These are phyloP conservation scores for Champsocephalus gunnari DNA, from an alignment of 2,797 vertebrate species.

Conservation along the genomic window DNA sequence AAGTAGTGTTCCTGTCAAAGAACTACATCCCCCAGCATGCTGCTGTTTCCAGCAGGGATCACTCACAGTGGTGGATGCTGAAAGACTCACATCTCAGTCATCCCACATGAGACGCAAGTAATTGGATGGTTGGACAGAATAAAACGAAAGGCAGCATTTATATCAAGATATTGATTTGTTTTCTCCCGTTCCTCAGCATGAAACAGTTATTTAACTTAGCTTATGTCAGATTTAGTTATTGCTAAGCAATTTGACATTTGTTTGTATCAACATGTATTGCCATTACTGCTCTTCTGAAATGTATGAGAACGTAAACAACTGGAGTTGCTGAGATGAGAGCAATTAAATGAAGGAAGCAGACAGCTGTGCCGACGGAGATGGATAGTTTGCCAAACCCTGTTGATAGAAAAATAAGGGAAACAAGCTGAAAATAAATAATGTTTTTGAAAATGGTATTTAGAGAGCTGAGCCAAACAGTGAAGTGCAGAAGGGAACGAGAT, in stretches of 20 bases:
- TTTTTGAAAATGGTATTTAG: conserved; percentile 30
- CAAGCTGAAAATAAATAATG: conserved; percentile 20
- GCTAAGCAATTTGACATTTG: not conserved
- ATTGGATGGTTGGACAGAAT: conserved; percentile 10
- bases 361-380: not conserved
- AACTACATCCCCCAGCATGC: conserved; percentile 61
- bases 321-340: conserved; percentile 31
- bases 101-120: conserved; percentile 9
- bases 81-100: conserved; percentile 27
- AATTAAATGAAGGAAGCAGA: conserved; percentile 17
- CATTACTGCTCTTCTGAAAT: conserved; percentile 17
- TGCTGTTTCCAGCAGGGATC: conserved; percentile 44
- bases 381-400: conserved; percentile 34
- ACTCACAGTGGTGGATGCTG: conserved; percentile 33
- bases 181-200: not conserved
- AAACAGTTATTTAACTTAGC: not conserved
- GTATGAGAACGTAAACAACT: not conserved
- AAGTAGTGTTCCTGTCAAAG: conserved; percentile 53
- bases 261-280: not conserved
- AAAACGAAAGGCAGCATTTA: not conserved
- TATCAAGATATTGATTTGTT: not conserved
- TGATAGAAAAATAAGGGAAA: conserved; percentile 43
- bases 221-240: not conserved
- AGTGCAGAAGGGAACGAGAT: conserved; percentile 26
- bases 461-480: conserved; percentile 16